Evolutionary conservation across 2,888 invertebrate genomes (phyloP).

Genomic region (Drosophila mimica): DNA sequence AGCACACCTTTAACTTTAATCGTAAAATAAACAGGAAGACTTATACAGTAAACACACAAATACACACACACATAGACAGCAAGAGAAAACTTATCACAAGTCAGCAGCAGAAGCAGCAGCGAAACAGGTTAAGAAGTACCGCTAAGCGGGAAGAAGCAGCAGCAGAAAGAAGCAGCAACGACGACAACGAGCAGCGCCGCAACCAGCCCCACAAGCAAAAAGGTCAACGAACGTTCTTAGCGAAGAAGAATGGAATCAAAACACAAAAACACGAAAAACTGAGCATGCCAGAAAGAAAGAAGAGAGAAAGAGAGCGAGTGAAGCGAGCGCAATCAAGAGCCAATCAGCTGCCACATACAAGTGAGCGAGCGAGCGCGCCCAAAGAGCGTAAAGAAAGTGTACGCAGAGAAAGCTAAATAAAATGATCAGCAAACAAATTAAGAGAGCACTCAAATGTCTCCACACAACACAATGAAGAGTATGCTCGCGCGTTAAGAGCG

Average conservation of each 20-base stretch:
- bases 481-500: background rate
- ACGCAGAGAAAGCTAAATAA: slow-evolving; percentile 36
- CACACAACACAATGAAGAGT: background rate
- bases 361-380: background rate
- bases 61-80: slow-evolving; percentile 11
- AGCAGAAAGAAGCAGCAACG: slow-evolving; percentile 15
- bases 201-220: slow-evolving; percentile 63
- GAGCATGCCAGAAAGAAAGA: slow-evolving; percentile 48
- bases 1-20: slow-evolving; percentile 70
- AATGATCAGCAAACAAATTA: slow-evolving; percentile 26
- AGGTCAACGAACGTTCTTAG: slow-evolving; percentile 84
- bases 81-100: slow-evolving; percentile 62
- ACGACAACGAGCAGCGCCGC: slow-evolving; percentile 35
- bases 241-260: slow-evolving; percentile 84
- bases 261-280: slow-evolving; percentile 82
- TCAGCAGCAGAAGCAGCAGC: slow-evolving; percentile 46
- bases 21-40: slow-evolving; percentile 79
- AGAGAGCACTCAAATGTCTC: slow-evolving; percentile 13
- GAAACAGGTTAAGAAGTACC: slow-evolving; percentile 80
- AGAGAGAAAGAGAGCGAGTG: slow-evolving; percentile 15
- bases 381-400: slow-evolving; percentile 50
- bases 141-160: slow-evolving; percentile 69
- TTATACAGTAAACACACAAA: slow-evolving; percentile 70
- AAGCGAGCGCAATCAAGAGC: slow-evolving; percentile 2
- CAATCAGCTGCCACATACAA: slow-evolving; percentile 6